These are phyloP conservation scores for Drosophila rufa DNA, from an alignment of 1,140 invertebrate species.

Conservation along the genomic window DNA sequence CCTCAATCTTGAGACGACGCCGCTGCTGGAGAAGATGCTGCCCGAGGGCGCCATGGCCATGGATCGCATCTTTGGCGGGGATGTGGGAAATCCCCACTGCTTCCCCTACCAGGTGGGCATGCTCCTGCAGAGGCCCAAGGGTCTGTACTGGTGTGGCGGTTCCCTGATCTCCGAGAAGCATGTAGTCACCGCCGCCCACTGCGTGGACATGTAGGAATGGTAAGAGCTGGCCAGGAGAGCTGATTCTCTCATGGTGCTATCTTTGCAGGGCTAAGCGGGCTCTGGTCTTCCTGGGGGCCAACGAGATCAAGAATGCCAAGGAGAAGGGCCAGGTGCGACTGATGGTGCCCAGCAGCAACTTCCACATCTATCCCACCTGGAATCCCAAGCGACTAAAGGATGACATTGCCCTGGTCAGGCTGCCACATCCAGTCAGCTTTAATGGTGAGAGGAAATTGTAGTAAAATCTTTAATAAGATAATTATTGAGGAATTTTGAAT, in stretches of 20 bases:
- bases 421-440: conserved; percentile 85
- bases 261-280: conserved; percentile 72
- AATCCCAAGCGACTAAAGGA: conserved; percentile 84
- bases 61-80: conserved; percentile 84
- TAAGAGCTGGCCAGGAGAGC: background rate
- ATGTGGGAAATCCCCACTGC: conserved; percentile 74
- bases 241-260: background rate
- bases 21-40: conserved; percentile 68
- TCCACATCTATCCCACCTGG: conserved; percentile 86
- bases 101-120: conserved; percentile 85
- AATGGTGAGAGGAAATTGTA: conserved; percentile 77
- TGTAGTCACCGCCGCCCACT: conserved; percentile 88
- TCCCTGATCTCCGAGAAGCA: conserved; percentile 87
- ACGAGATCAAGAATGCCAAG: conserved; percentile 85
- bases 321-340: conserved; percentile 80
- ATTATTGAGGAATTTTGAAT: too few species aligned
- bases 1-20: conserved; percentile 71
- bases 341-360: conserved; percentile 82
- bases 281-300: conserved; percentile 85
- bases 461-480: background rate
- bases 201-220: conserved; percentile 81
- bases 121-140: conserved; percentile 76
- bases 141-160: conserved; percentile 87
- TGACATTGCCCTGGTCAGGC: conserved; percentile 87
- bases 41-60: conserved; percentile 76